Evolutionary conservation across 2,113 vertebrate species (phyloP).

Genomic region (Pollimyrus isidori): DNA sequence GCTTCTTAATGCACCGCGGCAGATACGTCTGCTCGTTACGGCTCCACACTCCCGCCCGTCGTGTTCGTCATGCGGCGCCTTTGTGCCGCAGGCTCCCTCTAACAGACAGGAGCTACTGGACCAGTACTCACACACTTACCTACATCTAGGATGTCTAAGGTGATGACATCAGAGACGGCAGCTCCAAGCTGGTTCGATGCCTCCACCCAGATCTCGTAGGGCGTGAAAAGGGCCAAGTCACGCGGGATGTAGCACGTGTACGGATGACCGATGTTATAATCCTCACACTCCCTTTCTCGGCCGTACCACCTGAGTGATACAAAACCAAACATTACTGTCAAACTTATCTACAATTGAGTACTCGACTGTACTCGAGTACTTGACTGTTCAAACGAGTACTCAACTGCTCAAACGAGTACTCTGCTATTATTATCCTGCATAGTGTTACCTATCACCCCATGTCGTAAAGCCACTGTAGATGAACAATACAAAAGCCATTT

Average conservation of each 20-base stretch:
- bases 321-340: not conserved
- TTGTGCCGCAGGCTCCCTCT: not conserved
- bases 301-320: constrained; percentile 79
- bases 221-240: constrained; percentile 87
- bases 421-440: not conserved
- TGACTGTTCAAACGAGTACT: not conserved
- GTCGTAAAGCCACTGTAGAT: not conserved
- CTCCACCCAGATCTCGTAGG: constrained; percentile 93
- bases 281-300: constrained; percentile 78
- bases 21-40: too few relatives aligned
- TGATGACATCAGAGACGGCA: constrained; percentile 74
- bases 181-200: constrained; percentile 82
- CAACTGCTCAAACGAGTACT: not conserved
- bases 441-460: not conserved
- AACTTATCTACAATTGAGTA: not conserved
- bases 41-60: not conserved
- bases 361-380: not conserved
- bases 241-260: constrained; percentile 82
- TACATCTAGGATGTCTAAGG: constrained; percentile 84
- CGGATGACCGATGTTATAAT: constrained; percentile 65
- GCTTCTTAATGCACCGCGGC: not conserved
- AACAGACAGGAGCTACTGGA: not conserved
- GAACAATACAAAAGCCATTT: not conserved
- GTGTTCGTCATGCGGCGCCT: not conserved
- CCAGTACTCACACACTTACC: constrained; percentile 59